Evolutionary conservation across 2,888 invertebrate genomes (phyloP).

Genomic region (Chalcosyrphus nemorum): DNA sequence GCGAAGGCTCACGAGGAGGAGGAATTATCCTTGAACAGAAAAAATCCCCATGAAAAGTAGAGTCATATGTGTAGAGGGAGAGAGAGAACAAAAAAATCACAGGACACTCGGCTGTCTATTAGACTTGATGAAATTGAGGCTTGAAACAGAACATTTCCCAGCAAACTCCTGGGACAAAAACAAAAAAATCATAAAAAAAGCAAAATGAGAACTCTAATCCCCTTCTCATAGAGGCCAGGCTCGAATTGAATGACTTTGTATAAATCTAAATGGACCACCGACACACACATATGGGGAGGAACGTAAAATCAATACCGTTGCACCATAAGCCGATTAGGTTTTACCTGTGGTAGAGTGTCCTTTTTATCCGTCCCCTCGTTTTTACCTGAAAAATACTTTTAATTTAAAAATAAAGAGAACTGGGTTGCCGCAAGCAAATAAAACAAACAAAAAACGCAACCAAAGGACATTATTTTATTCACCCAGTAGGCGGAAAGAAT

Average conservation of each 20-base stretch:
- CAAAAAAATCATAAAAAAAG: not conserved
- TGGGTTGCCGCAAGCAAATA: constrained; percentile 5
- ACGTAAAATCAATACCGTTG: constrained; percentile 68
- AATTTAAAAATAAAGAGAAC: constrained; percentile 56
- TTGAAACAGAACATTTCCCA: constrained; percentile 47
- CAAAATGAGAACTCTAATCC: constrained; percentile 45
- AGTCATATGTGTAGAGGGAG: constrained; percentile 41
- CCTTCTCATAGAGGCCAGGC: constrained; percentile 44
- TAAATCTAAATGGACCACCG: constrained; percentile 52
- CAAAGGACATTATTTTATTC: not conserved
- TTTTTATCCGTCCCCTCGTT: not conserved
- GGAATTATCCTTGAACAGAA: constrained; percentile 65
- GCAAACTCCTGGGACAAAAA: constrained; percentile 8
- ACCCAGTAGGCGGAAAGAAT: not conserved
- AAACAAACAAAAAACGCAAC: constrained; percentile 9
- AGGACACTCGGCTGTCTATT: constrained; percentile 53
- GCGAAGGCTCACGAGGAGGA: constrained; percentile 21
- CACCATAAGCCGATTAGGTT: constrained; percentile 72
- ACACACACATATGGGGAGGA: constrained; percentile 40
- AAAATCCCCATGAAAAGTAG: constrained; percentile 35
- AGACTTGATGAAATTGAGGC: constrained; percentile 63
- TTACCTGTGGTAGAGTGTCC: constrained; percentile 56
- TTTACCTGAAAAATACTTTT: constrained; percentile 56
- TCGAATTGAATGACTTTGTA: constrained; percentile 64
- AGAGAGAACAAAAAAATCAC: not conserved